These are phyloP conservation scores for Columba guinea DNA, from an alignment of 2,797 vertebrate species.

Conservation along the genomic window DNA sequence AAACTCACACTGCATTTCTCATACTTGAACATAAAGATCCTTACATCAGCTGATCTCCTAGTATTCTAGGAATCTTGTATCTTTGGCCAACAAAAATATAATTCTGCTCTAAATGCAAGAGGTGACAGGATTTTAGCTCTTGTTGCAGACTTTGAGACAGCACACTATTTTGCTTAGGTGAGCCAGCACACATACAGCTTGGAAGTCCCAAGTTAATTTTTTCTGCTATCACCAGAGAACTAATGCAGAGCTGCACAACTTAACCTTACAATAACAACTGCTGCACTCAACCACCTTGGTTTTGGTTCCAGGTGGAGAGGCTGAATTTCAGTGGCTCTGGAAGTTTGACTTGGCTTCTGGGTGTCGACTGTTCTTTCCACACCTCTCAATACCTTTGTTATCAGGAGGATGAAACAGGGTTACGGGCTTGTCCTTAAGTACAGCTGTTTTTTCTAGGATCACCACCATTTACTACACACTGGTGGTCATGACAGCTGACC, in stretches of 20 bases:
- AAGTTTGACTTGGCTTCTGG: background rate
- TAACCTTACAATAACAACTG: background rate
- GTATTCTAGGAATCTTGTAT: background rate
- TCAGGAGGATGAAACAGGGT: background rate
- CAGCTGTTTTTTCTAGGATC: background rate
- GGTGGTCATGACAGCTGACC: background rate
- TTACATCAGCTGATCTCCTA: background rate
- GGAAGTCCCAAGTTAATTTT: background rate
- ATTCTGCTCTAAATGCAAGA: background rate
- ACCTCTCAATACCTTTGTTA: background rate
- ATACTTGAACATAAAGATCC: rapidly evolving
- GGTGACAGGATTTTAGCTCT: background rate
- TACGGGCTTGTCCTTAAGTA: background rate
- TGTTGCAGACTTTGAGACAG: background rate
- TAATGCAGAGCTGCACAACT: background rate
- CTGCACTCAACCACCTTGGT: background rate
- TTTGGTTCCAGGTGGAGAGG: background rate
- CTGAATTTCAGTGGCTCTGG: background rate
- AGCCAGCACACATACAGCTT: background rate
- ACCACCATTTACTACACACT: background rate
- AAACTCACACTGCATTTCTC: background rate
- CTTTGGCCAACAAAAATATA: background rate
- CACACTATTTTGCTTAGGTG: background rate
- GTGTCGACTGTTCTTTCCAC: background rate
- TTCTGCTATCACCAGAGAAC: background rate